Evolutionary conservation across 2,113 vertebrate species (phyloP).

Genomic region (Equus przewalskii): DNA sequence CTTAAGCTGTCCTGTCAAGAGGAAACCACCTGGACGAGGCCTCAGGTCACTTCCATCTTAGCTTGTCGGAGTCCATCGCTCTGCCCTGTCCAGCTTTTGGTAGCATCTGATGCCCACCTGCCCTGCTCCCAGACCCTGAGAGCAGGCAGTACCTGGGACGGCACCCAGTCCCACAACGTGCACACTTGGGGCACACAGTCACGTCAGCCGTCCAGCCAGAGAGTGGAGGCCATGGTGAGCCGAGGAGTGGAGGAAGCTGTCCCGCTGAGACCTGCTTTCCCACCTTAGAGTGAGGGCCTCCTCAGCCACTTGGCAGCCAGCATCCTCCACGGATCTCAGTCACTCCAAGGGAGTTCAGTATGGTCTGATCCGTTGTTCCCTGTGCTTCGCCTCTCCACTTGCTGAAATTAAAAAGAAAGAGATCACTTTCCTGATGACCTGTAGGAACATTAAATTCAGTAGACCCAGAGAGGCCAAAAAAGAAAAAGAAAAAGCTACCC

Average conservation of each 20-base stretch:
- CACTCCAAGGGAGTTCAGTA: slow-evolving; percentile 66
- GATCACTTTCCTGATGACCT: slow-evolving; percentile 86
- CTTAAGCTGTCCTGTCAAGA: slow-evolving; percentile 91
- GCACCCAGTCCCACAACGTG: slow-evolving; percentile 59
- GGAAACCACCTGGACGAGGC: slow-evolving; percentile 83
- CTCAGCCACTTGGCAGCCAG: slow-evolving; percentile 78
- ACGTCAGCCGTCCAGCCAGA: slow-evolving; percentile 91
- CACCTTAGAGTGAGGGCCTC: slow-evolving; percentile 81
- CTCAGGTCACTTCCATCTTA: slow-evolving; percentile 93
- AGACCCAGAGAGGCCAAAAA: slow-evolving; percentile 78
- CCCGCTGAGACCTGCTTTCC: slow-evolving; percentile 59
- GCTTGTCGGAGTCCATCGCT: slow-evolving; percentile 88
- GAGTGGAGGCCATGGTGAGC: slow-evolving; percentile 88
- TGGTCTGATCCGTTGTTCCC: slow-evolving; percentile 78
- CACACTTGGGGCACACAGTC: slow-evolving; percentile 37
- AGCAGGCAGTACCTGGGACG: slow-evolving; percentile 57
- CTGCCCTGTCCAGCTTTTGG: slow-evolving; percentile 76
- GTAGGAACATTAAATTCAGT: slow-evolving; percentile 82
- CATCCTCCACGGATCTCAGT: slow-evolving; percentile 81
- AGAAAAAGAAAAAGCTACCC: background rate
- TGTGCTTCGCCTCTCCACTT: slow-evolving; percentile 81
- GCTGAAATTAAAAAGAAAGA: slow-evolving; percentile 89
- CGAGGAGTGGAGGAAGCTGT: slow-evolving; percentile 64
- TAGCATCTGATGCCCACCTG: slow-evolving; percentile 82
- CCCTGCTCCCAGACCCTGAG: slow-evolving; percentile 70